These are phyloP conservation scores for Crotalus helleri DNA, from an alignment of 2,113 vertebrate genomes.

Conservation along the genomic window DNA sequence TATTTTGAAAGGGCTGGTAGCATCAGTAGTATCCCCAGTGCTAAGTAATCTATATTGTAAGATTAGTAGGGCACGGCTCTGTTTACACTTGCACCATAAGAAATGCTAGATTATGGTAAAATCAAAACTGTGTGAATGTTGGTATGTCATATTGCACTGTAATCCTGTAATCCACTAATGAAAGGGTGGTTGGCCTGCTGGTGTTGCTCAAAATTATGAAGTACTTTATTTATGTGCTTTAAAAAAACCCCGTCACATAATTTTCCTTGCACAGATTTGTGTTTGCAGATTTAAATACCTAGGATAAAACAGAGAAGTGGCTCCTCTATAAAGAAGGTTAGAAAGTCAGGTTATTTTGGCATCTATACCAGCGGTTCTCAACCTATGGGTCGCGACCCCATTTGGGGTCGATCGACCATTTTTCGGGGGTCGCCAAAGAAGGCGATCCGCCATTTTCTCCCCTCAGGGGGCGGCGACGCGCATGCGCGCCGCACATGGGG, in stretches of 20 bases:
- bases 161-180: constrained; percentile 2
- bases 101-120: constrained; percentile 14
- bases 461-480: too few relatives aligned
- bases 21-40: not conserved
- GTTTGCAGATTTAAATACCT: not conserved
- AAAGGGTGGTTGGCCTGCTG: not conserved
- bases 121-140: constrained; percentile 3
- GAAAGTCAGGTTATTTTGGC: not conserved
- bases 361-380: not conserved
- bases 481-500: too few relatives aligned
- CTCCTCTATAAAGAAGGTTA: too few relatives aligned
- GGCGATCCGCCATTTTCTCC: too few relatives aligned
- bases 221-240: not conserved
- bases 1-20: not conserved
- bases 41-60: not conserved
- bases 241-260: not conserved
- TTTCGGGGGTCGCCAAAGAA: too few relatives aligned
- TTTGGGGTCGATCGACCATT: too few relatives aligned
- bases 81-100: constrained; percentile 12
- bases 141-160: not conserved
- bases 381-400: too few relatives aligned
- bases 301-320: not conserved
- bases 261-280: not conserved
- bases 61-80: not conserved
- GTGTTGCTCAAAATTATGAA: constrained; percentile 14